Conservation (phyloP, 2,113 vertebrate species). For the Salvelinus sp. region DNA sequence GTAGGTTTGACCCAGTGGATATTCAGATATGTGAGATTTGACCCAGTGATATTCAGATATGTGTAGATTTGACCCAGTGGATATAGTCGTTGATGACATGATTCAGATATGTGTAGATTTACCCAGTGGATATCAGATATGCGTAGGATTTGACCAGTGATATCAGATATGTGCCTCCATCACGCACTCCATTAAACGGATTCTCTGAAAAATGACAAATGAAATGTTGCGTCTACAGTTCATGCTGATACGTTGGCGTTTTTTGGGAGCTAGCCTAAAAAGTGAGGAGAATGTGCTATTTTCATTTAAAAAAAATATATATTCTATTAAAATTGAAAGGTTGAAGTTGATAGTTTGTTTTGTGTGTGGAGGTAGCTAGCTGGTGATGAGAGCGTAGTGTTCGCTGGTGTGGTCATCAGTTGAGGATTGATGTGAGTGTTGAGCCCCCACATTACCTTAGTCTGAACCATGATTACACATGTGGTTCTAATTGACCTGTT, state of each 20-base stretch:
- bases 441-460: conserved; percentile 57
- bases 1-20: too few species aligned
- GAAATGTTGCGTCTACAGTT: not conserved
- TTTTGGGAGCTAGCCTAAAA: not conserved
- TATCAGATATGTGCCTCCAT: conserved; percentile 44
- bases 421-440: conserved; percentile 45
- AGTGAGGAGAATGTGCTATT: not conserved
- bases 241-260: not conserved
- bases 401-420: conserved; percentile 21
- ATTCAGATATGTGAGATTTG: too few species aligned
- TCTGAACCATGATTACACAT: conserved; percentile 74
- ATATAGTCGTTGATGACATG: too few species aligned
- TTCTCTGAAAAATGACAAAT: not conserved
- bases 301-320: not conserved
- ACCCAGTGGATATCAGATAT: conserved; percentile 43
- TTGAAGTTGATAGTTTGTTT: conserved; percentile 31
- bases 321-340: not conserved
- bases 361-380: not conserved
- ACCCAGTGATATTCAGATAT: too few species aligned
- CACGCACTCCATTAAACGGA: conserved; percentile 30
- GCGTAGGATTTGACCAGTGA: too few species aligned
- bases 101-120: conserved; percentile 59
- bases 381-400: conserved; percentile 20
- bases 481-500: conserved; percentile 80
- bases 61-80: too few species aligned